These are phyloP conservation scores for Agrotis clavis DNA, from an alignment of 2,888 invertebrate species.

Conservation along the genomic window DNA sequence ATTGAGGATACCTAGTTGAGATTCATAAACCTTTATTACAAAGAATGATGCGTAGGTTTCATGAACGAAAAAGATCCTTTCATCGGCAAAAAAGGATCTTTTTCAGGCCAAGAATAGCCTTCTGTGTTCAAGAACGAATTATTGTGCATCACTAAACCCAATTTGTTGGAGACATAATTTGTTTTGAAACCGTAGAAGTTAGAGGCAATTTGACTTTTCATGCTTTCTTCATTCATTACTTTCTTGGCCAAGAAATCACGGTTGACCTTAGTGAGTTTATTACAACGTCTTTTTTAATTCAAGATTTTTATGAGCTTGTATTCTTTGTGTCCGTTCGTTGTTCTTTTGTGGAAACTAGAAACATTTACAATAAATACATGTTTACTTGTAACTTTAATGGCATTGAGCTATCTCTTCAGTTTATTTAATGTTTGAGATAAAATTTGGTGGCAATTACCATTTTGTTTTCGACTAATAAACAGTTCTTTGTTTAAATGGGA, in stretches of 20 bases:
- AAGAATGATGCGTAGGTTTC: slow-evolving; percentile 10
- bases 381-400: slow-evolving; percentile 43
- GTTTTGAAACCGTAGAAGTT: slow-evolving; percentile 1
- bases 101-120: neutral
- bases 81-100: neutral
- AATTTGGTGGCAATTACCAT: slow-evolving; percentile 14
- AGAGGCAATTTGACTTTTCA: slow-evolving; percentile 7
- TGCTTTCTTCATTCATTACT: slow-evolving; percentile 4
- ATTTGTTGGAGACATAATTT: slow-evolving; percentile 18
- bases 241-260: neutral
- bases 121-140: slow-evolving; percentile 13
- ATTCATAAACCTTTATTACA: slow-evolving; percentile 14
- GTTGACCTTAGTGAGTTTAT: slow-evolving; percentile 25
- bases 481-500: slow-evolving; percentile 21
- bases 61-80: neutral
- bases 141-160: slow-evolving; percentile 11
- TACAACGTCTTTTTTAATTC: slow-evolving; percentile 10
- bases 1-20: neutral
- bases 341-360: slow-evolving; percentile 21
- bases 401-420: slow-evolving; percentile 22
- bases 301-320: slow-evolving; percentile 40
- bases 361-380: slow-evolving; percentile 26
- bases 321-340: slow-evolving; percentile 26
- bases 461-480: slow-evolving; percentile 27
- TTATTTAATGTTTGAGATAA: slow-evolving; percentile 29